These are phyloP conservation scores for Gonioctena quinquepunctata DNA, from an alignment of 1,140 invertebrate genomes.

Conservation along the genomic window DNA sequence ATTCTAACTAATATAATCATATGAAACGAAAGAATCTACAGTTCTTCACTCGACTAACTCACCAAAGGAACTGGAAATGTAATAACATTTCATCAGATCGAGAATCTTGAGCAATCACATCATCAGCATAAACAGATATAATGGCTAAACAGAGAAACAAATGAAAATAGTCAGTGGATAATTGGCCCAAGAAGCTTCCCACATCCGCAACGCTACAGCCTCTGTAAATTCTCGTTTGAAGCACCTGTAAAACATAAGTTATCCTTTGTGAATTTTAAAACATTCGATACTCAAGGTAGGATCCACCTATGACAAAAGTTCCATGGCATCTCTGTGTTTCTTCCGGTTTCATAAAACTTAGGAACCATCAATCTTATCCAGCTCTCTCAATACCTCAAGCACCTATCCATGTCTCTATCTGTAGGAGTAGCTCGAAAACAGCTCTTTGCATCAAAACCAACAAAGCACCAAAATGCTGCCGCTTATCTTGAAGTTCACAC, in stretches of 20 bases:
- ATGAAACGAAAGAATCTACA: too few species aligned
- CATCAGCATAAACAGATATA: conserved; percentile 88
- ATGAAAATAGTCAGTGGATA: conserved; percentile 93
- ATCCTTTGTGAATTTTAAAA: not conserved
- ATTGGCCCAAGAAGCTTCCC: conserved; percentile 94
- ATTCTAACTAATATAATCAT: too few species aligned
- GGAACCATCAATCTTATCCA: conserved; percentile 87
- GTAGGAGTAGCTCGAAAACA: conserved; percentile 89
- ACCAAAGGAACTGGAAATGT: conserved; percentile 88
- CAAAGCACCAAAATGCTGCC: conserved; percentile 93
- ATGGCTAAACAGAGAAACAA: conserved; percentile 89
- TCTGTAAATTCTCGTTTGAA: conserved; percentile 90
- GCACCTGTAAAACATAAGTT: conserved; percentile 62
- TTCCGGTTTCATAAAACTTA: conserved; percentile 81
- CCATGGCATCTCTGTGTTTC: conserved; percentile 81
- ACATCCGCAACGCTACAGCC: conserved; percentile 82
- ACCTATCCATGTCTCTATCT: conserved; percentile 92
- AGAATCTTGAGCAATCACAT: conserved; percentile 86
- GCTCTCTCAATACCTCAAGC: conserved; percentile 85
- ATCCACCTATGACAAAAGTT: conserved; percentile 94
- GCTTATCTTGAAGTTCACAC: conserved; percentile 84
- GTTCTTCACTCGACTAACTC: too few species aligned
- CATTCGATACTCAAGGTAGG: conserved; percentile 68
- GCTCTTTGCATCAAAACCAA: conserved; percentile 89
- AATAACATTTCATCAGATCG: conserved; percentile 91